These are phyloP conservation scores for Neogale vison DNA, from an alignment of 2,113 vertebrate genomes.

Conservation along the genomic window DNA sequence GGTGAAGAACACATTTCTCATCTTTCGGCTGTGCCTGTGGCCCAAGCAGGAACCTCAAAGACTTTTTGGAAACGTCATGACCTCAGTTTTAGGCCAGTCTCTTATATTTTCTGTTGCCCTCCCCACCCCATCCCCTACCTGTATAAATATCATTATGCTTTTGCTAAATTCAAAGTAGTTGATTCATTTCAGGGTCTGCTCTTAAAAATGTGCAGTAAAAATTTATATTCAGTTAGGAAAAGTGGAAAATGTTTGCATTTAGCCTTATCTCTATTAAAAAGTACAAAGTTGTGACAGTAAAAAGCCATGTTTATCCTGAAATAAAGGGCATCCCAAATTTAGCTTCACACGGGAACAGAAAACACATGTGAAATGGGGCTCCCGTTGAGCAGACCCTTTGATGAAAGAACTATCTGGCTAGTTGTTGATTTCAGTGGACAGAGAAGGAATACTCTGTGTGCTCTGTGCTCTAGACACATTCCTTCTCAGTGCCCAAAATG, in stretches of 20 bases:
- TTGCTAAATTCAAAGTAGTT: neutral
- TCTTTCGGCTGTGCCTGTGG: neutral
- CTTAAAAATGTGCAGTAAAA: neutral
- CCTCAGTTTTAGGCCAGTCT: neutral
- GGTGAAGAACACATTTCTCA: neutral
- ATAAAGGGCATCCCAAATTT: rapidly evolving
- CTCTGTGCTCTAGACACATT: rapidly evolving
- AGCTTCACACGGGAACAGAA: rapidly evolving
- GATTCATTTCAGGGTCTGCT: neutral
- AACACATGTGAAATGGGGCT: rapidly evolving
- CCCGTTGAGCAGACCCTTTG: rapidly evolving
- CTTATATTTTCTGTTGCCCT: neutral
- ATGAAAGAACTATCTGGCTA: rapidly evolving
- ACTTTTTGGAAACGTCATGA: neutral
- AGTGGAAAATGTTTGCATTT: neutral
- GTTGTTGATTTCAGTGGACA: rapidly evolving
- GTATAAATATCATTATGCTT: neutral
- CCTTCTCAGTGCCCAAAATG: neutral
- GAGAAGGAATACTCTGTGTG: rapidly evolving
- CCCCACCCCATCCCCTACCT: rapidly evolving
- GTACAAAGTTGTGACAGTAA: neutral
- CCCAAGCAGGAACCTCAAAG: neutral
- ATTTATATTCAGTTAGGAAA: neutral
- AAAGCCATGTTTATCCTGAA: neutral
- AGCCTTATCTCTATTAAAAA: neutral